phyloP scores from a whole-genome alignment of 30 jellyfish, hydroid and myxozoan species.

The Pelagia noctiluca region DNA sequence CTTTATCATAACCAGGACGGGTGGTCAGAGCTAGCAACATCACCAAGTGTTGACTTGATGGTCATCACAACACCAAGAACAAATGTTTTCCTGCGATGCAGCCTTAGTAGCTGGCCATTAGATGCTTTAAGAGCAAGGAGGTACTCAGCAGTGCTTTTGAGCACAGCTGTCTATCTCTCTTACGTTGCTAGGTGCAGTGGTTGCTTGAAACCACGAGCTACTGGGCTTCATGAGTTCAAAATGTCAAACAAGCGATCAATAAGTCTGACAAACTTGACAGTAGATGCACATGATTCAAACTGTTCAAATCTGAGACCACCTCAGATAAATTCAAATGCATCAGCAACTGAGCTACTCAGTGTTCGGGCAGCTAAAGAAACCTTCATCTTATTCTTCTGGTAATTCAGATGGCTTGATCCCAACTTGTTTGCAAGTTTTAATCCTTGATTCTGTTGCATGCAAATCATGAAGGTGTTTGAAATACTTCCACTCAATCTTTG shows the following conservation, averaged over 20 bases:
- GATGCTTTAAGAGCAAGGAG: constrained; percentile 24
- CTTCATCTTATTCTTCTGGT: not conserved
- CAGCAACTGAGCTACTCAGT: constrained; percentile 2
- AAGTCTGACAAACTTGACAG: constrained; percentile 17
- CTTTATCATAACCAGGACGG: too few relatives aligned
- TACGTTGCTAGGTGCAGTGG: constrained; percentile 5
- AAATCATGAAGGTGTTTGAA: not conserved
- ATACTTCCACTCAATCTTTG: not conserved
- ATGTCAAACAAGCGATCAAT: constrained; percentile 19
- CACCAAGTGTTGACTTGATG: constrained; percentile 14
- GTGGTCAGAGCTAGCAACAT: too few relatives aligned
- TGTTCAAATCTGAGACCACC: too few relatives aligned
- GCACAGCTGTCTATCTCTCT: constrained; percentile 4
- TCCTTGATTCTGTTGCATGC: not conserved
- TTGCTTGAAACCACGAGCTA: constrained; percentile 12
- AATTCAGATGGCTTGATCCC: not conserved
- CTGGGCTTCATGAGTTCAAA: constrained; percentile 18
- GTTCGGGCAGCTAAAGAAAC: not conserved
- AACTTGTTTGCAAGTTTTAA: not conserved
- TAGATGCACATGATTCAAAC: constrained; percentile 1
- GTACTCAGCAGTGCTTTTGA: constrained; percentile 36
- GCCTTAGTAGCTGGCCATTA: constrained; percentile 30
- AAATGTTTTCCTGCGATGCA: constrained; percentile 17
- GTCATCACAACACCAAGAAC: constrained; percentile 12
- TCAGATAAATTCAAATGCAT: too few relatives aligned